Conservation (phyloP, 2,888 invertebrate species). For the Anthophora plumipes region DNA sequence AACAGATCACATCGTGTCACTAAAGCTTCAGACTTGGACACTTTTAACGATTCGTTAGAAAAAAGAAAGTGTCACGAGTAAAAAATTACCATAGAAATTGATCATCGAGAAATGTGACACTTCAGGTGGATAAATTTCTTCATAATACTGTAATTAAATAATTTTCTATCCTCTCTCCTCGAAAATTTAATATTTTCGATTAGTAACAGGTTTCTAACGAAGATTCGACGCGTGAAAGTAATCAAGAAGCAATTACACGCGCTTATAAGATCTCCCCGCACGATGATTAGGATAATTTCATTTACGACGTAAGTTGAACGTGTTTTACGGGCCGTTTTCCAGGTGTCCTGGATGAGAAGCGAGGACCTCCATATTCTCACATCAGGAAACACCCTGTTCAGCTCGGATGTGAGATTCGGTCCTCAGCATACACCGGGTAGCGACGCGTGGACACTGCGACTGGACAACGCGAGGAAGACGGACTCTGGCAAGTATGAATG, state of each 20-base stretch:
- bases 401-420: conserved; percentile 89
- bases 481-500: conserved; percentile 91
- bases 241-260: conserved; percentile 6
- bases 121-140: too few relatives aligned
- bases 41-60: too few relatives aligned
- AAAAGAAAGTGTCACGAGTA: too few relatives aligned
- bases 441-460: conserved; percentile 87
- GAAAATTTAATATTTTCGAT: too few relatives aligned
- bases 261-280: not conserved
- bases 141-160: too few relatives aligned
- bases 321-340: conserved; percentile 70
- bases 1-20: too few relatives aligned
- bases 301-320: conserved; percentile 27
- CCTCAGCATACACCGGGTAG: conserved; percentile 85
- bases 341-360: conserved; percentile 92
- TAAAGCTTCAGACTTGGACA: too few relatives aligned
- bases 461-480: conserved; percentile 86
- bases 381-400: conserved; percentile 88
- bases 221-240: too few relatives aligned
- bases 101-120: too few relatives aligned
- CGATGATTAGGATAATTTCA: conserved; percentile 49
- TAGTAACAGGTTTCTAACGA: too few relatives aligned
- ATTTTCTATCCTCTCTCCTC: too few relatives aligned
- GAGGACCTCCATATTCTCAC: conserved; percentile 90
- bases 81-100: too few relatives aligned